Conservation (phyloP, 2,113 vertebrate species). For the Ariopsis seemanni region DNA sequence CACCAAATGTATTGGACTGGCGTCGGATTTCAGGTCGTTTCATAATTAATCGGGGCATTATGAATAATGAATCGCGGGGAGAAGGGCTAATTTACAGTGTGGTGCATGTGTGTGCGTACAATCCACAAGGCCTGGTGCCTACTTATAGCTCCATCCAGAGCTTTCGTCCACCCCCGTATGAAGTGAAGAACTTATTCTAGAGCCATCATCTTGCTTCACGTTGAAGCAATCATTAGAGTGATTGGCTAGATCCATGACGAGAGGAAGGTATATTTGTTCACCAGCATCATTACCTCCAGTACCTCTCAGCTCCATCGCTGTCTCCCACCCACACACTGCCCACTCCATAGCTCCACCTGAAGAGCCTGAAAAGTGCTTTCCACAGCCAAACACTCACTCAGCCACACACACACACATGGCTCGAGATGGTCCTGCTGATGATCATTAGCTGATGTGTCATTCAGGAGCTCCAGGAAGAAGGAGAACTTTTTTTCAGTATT, state of each 20-base stretch:
- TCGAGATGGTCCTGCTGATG: background rate
- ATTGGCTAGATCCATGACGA: conserved; percentile 28
- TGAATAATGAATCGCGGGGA: conserved; percentile 73
- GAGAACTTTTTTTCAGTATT: conserved; percentile 15
- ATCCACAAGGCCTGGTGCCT: conserved; percentile 38
- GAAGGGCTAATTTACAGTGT: conserved; percentile 74
- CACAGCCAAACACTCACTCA: background rate
- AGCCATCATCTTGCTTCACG: conserved; percentile 39
- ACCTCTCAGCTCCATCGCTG: background rate
- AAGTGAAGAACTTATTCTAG: conserved; percentile 37
- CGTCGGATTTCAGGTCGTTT: conserved; percentile 75
- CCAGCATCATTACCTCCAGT: conserved; percentile 19
- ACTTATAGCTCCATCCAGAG: conserved; percentile 33
- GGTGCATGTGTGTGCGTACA: conserved; percentile 61
- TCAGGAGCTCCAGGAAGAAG: conserved; percentile 28
- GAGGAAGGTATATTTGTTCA: background rate
- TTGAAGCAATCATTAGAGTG: conserved; percentile 23
- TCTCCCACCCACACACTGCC: conserved; percentile 29
- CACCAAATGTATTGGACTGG: conserved; percentile 66
- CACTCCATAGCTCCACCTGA: conserved; percentile 36
- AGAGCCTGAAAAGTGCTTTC: conserved; percentile 33
- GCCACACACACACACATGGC: background rate
- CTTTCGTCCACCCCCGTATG: conserved; percentile 33
- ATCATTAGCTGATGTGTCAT: conserved; percentile 24
- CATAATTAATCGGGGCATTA: conserved; percentile 74